Evolutionary conservation across 2,797 vertebrate genomes (phyloP).

Genomic region (Sardinella longiceps): DNA sequence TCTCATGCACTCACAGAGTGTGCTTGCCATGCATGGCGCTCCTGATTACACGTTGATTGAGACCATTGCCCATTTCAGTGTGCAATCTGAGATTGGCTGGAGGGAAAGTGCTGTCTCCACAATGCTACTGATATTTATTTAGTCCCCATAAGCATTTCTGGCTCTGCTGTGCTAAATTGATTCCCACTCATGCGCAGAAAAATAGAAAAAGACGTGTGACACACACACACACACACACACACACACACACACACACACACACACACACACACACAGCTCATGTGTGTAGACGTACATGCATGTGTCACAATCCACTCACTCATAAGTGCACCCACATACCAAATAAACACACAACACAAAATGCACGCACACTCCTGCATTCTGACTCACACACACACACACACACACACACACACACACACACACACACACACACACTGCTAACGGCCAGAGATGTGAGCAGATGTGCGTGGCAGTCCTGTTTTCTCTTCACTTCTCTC

Average conservation of each 20-base stretch:
- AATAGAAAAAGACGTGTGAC: not conserved
- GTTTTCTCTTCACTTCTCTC: not conserved
- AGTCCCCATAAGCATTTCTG: conserved; percentile 26
- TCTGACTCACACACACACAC: not conserved
- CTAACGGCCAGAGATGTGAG: not conserved
- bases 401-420: conserved; percentile 9
- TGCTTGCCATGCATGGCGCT: not conserved
- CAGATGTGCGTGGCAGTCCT: not conserved
- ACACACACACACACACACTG: not conserved
- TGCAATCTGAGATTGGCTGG: not conserved
- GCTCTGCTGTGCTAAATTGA: conserved; percentile 29
- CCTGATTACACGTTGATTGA: not conserved
- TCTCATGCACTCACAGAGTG: not conserved
- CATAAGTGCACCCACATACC: not conserved
- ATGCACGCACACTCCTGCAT: not conserved
- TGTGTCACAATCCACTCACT: not conserved
- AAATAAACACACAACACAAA: not conserved
- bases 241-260: conserved; percentile 24
- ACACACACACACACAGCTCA: conserved; percentile 15
- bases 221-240: conserved; percentile 20
- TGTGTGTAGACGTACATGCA: not conserved
- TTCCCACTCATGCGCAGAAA: conserved; percentile 6
- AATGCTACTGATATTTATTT: conserved; percentile 14
- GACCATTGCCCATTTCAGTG: not conserved
- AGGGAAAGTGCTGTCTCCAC: conserved; percentile 1